phyloP scores from a whole-genome alignment of 2,113 vertebrate genomes.

The Emydocephalus ijimae region DNA sequence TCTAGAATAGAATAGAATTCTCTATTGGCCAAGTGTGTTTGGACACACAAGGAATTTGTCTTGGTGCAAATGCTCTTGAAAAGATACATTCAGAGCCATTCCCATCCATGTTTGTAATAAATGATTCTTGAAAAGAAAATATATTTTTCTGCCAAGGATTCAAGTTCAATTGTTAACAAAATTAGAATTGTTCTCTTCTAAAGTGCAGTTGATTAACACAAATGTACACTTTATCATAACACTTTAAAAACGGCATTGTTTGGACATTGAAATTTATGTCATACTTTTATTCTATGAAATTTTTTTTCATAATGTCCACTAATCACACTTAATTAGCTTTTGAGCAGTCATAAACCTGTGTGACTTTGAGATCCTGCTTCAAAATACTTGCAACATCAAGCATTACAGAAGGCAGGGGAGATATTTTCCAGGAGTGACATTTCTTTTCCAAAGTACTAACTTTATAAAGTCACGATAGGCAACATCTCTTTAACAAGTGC shows the following conservation, averaged over 20 bases:
- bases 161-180: slow-evolving; percentile 53
- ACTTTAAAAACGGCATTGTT: slow-evolving; percentile 46
- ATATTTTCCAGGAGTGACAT: slow-evolving; percentile 14
- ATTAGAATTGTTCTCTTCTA: slow-evolving; percentile 42
- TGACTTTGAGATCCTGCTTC: slow-evolving; percentile 63
- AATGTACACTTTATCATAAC: slow-evolving; percentile 53
- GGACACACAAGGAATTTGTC: too few species aligned
- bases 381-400: slow-evolving; percentile 47
- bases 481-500: not conserved
- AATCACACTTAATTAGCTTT: slow-evolving; percentile 72
- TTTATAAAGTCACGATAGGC: not conserved
- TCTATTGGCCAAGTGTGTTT: too few species aligned
- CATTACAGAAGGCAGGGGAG: slow-evolving; percentile 7
- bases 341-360: slow-evolving; percentile 62
- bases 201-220: slow-evolving; percentile 58
- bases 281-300: slow-evolving; percentile 55
- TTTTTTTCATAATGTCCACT: slow-evolving; percentile 66
- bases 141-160: slow-evolving; percentile 32
- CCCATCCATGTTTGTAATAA: slow-evolving; percentile 6
- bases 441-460: slow-evolving; percentile 16
- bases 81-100: not conserved
- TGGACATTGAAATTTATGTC: slow-evolving; percentile 65
- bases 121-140: slow-evolving; percentile 32
- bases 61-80: too few species aligned
- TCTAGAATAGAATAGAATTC: not conserved